phyloP scores from a whole-genome alignment of 2,797 vertebrate genomes.

The Cyprinella venusta region DNA sequence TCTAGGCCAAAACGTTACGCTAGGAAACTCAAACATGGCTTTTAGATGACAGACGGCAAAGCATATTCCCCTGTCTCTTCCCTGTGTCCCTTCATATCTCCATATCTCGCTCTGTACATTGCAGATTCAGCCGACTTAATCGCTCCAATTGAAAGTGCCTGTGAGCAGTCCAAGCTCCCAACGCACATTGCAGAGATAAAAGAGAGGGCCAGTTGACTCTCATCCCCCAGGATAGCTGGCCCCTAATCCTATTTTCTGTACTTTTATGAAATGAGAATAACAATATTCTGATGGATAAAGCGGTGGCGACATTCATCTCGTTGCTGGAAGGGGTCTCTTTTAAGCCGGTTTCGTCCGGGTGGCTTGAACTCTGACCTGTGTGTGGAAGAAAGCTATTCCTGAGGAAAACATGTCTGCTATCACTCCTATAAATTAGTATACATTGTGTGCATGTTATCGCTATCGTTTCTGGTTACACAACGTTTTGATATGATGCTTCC shows the following conservation, averaged over 20 bases:
- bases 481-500: conserved; percentile 15
- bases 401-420: conserved; percentile 2
- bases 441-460: background rate
- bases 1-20: conserved; percentile 31
- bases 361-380: conserved; percentile 62
- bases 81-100: conserved; percentile 43
- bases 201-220: conserved; percentile 53
- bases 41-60: conserved; percentile 12
- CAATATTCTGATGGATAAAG: conserved; percentile 53
- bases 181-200: conserved; percentile 63
- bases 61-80: conserved; percentile 56
- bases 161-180: conserved; percentile 60
- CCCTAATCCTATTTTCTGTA: conserved; percentile 64
- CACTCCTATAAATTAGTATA: background rate
- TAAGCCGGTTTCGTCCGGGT: conserved; percentile 53
- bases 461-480: conserved; percentile 32
- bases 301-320: conserved; percentile 58
- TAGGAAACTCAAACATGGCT: conserved; percentile 23
- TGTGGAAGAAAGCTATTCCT: conserved; percentile 7
- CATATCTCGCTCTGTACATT: conserved; percentile 44
- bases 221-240: conserved; percentile 55
- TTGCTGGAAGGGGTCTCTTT: conserved; percentile 57
- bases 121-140: conserved; percentile 47
- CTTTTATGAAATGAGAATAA: conserved; percentile 59
- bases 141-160: conserved; percentile 51